Conservation (phyloP, 2,888 invertebrate species). For the Pollenia griseotomentosa region DNA sequence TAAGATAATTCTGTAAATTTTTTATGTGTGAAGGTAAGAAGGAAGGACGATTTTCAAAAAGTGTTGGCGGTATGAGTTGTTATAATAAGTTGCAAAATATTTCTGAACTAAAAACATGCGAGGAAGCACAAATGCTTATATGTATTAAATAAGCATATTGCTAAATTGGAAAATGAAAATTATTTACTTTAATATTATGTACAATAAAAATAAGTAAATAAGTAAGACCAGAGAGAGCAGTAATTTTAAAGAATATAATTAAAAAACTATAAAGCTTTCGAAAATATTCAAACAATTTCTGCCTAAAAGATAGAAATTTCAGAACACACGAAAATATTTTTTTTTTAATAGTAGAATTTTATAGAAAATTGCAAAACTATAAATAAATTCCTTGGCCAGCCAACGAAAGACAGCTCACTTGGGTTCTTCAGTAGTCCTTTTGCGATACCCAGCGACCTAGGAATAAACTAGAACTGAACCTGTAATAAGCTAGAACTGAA, state of each 20-base stretch:
- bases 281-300: too few species aligned
- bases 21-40: not conserved
- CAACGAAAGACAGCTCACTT: too few species aligned
- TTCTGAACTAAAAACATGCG: too few species aligned
- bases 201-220: slow-evolving; percentile 10
- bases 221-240: not conserved
- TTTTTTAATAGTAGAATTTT: not conserved
- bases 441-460: too few species aligned
- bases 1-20: not conserved
- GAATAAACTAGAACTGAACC: not conserved
- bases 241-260: not conserved
- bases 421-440: too few species aligned
- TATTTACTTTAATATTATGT: slow-evolving; percentile 33
- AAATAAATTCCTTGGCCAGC: too few species aligned
- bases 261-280: not conserved
- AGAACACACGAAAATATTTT: not conserved
- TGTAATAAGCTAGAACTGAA: too few species aligned
- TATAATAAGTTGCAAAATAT: too few species aligned
- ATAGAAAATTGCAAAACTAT: too few species aligned
- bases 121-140: too few species aligned
- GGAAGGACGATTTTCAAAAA: not conserved
- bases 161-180: slow-evolving; percentile 40
- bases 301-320: too few species aligned
- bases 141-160: slow-evolving; percentile 43
- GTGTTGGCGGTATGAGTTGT: slow-evolving; percentile 16